Conservation (phyloP, 2,797 vertebrate genomes). For the Miichthys miiuy region DNA sequence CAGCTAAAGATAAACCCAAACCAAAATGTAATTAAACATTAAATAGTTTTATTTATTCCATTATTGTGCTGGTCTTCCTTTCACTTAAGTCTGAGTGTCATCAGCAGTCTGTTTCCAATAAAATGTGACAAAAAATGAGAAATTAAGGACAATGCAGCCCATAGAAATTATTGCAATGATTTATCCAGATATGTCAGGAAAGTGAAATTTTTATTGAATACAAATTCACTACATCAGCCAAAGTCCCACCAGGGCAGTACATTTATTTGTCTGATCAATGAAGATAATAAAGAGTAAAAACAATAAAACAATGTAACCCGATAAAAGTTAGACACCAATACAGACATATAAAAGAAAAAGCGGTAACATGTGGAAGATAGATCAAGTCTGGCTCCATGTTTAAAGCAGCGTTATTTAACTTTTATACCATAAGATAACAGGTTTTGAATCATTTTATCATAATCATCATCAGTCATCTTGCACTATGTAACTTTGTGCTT, state of each 20-base stretch:
- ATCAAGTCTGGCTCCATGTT: background rate
- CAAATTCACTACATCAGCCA: no score
- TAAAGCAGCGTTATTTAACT: background rate
- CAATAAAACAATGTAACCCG: background rate
- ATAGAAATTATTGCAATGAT: background rate
- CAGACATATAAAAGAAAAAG: background rate
- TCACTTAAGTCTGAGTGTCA: background rate
- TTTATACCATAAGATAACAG: no score
- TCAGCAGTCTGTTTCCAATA: background rate
- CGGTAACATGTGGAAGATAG: background rate
- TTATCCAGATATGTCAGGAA: constrained; percentile 4
- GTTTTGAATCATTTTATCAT: no score
- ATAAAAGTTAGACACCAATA: background rate
- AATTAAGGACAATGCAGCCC: background rate
- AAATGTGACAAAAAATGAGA: background rate
- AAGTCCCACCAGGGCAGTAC: background rate
- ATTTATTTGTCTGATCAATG: constrained; percentile 4
- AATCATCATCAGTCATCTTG: no score
- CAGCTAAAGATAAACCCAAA: background rate
- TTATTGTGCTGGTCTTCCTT: background rate
- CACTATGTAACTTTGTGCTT: no score
- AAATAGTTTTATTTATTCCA: background rate
- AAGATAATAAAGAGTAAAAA: constrained; percentile 1
- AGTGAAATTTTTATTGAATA: background rate
- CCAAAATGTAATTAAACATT: background rate